These are phyloP conservation scores for Helicoverpa armigera DNA, from an alignment of 1,140 invertebrate species.

Conservation along the genomic window DNA sequence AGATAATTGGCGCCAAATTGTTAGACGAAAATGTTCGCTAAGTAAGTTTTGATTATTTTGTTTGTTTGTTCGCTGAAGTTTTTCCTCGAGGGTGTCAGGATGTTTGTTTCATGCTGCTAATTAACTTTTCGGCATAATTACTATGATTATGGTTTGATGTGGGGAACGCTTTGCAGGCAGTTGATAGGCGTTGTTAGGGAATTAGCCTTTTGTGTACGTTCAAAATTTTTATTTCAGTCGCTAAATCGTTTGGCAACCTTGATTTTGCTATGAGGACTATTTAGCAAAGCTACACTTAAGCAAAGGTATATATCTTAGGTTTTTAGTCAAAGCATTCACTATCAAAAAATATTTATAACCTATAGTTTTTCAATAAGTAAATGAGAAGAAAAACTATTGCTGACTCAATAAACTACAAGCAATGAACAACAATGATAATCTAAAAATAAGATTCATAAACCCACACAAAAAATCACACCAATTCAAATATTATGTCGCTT, in stretches of 20 bases:
- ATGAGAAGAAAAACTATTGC: too few species aligned
- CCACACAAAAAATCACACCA: not conserved
- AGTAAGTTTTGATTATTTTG: constrained; percentile 29
- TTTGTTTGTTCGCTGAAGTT: constrained; percentile 2
- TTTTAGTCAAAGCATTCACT: too few species aligned
- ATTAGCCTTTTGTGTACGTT: too few species aligned
- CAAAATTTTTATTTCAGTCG: too few species aligned
- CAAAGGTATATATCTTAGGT: too few species aligned
- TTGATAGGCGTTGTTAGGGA: too few species aligned
- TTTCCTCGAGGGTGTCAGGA: not conserved
- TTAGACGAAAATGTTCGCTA: constrained; percentile 7
- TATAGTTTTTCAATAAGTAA: too few species aligned
- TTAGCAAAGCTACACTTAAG: too few species aligned
- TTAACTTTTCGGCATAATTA: too few species aligned
- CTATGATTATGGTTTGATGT: not conserved
- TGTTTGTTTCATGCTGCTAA: not conserved
- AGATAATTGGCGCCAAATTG: constrained; percentile 3
- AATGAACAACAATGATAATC: not conserved
- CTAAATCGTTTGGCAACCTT: too few species aligned
- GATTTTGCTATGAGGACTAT: too few species aligned
- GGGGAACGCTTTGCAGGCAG: not conserved
- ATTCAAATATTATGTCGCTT: constrained; percentile 9
- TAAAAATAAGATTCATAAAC: not conserved
- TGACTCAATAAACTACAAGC: not conserved
- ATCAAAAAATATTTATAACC: too few species aligned